Conservation (phyloP, 2,113 vertebrate genomes). For the Strix aluco region DNA sequence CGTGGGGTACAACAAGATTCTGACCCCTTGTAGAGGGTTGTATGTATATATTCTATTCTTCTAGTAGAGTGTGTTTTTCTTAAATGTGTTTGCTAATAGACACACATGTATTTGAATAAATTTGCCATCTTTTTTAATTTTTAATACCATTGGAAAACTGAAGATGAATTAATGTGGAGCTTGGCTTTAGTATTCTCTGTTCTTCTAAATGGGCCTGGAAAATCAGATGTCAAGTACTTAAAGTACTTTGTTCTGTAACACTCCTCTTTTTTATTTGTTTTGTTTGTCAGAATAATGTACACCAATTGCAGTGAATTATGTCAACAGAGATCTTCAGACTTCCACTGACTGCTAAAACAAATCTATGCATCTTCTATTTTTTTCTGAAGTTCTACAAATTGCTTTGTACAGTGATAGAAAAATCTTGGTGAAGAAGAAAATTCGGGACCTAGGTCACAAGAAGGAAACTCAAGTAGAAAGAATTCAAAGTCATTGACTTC, state of each 20-base stretch:
- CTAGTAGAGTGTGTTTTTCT: not conserved
- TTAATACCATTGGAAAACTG: not conserved
- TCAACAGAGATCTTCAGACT: not conserved
- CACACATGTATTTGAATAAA: not conserved
- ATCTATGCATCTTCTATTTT: not conserved
- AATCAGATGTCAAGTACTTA: not conserved
- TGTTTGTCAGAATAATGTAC: not conserved
- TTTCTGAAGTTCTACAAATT: not conserved
- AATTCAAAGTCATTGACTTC: not conserved
- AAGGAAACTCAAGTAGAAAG: not conserved
- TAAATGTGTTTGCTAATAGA: not conserved
- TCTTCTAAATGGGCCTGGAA: not conserved
- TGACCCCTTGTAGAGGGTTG: not conserved
- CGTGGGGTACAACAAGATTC: not conserved
- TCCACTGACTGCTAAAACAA: not conserved
- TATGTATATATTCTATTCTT: not conserved
- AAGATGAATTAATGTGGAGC: not conserved
- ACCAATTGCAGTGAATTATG: not conserved
- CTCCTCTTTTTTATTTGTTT: not conserved
- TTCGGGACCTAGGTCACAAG: not conserved
- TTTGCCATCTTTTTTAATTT: not conserved
- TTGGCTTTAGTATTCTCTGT: not conserved
- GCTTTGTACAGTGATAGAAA: not conserved
- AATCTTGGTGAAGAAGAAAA: not conserved
- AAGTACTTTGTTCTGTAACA: not conserved